Evolutionary conservation across 2,888 invertebrate species (phyloP), one percentile per base, ranked within the genome.

Genomic region (Anagyrus pseudococci): DNA sequence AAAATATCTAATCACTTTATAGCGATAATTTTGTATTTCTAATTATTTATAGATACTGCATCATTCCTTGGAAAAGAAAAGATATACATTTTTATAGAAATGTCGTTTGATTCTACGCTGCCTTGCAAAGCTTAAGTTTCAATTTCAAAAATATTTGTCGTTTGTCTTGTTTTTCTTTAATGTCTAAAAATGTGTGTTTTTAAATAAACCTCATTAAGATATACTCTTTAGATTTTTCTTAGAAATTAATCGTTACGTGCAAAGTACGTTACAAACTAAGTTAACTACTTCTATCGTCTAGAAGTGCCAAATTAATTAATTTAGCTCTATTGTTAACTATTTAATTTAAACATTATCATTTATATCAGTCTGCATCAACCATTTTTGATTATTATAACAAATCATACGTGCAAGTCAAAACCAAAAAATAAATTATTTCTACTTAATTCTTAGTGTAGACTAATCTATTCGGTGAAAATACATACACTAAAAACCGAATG

Each of bases 101-200:
- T 13, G 54, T 46, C 8, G 26, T 53, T 26, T 44, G 20, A 48
- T 29, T 48, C 56, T 60, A 61, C 13, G 57, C 48, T 64, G 64
- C 60, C 56, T 64, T 64, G 64, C 60, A 52, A 64, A 64, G 64
- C 64, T 53, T 49, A 40, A 47, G 20, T 57, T 58, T 44, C 40
- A 56, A 55, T 52, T 19, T 6, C 33, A 52, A 33, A 40, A 55
- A 54, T 26, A 41, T 37, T 41, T 62, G 53, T 43, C 22, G 44
- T 29, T 53, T 64, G 50, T 56, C 15, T 58, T 37, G 58, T 49
- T 52, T 26, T 29, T 49, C 25, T 43, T 46, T 41, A 41, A 37
- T 25, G 4, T 13, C 29, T 46, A 48, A 23, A 50, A 64, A 44
- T 64, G 58, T 55, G 29, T 47, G 29, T 29, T 37, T 33, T 23